Conservation (phyloP, 2,113 vertebrate genomes). For the Psophia crepitans region DNA sequence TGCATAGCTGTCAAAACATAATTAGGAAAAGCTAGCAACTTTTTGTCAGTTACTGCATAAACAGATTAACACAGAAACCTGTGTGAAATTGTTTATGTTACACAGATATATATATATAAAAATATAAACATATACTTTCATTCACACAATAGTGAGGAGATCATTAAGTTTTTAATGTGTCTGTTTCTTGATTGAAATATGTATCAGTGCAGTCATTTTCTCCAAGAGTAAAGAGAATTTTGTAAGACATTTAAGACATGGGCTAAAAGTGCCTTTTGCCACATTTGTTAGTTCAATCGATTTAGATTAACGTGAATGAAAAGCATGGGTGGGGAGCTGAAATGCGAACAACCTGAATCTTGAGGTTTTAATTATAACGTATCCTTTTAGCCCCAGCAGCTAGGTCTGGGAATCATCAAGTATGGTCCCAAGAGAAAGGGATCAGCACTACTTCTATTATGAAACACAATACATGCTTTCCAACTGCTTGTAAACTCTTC, state of each 20-base stretch:
- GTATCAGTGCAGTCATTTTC: background rate
- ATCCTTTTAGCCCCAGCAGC: background rate
- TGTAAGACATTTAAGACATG: background rate
- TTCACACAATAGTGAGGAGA: background rate
- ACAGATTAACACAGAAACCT: background rate
- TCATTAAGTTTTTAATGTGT: background rate
- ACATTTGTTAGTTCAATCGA: background rate
- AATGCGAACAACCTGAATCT: background rate
- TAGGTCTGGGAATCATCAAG: background rate
- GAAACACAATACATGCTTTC: background rate
- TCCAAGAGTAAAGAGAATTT: background rate
- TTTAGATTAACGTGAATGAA: background rate
- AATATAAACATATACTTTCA: background rate
- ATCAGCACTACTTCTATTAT: background rate
- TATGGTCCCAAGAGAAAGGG: background rate
- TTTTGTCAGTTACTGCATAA: background rate
- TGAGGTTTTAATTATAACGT: background rate
- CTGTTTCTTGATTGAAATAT: background rate
- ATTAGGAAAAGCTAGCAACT: background rate
- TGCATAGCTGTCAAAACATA: background rate
- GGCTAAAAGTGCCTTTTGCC: background rate
- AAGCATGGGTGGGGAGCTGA: background rate
- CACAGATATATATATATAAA: background rate
- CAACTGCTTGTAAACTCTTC: slow-evolving; percentile 15
- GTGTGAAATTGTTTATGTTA: background rate